These are phyloP conservation scores for Euspilapteryx auroguttella DNA, from an alignment of 2,888 invertebrate species.

Conservation along the genomic window DNA sequence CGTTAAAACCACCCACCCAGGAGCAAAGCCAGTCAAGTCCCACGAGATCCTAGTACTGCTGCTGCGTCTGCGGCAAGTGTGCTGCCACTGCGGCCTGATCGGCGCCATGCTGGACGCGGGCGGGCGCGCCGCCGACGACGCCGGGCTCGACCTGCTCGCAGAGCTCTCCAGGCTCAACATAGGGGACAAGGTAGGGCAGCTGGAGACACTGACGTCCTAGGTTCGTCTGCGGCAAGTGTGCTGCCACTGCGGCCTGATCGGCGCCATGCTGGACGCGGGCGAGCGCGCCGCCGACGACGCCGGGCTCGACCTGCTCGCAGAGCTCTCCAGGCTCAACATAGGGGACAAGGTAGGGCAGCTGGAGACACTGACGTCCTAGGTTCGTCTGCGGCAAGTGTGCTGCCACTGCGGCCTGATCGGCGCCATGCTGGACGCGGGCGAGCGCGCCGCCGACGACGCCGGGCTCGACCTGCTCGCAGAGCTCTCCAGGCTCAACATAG, in stretches of 20 bases:
- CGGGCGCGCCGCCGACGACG: conserved; percentile 21
- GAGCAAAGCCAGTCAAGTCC: conserved; percentile 61
- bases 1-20: conserved; percentile 16
- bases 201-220: too few species aligned
- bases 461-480: conserved; percentile 66
- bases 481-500: conserved; percentile 64
- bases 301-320: conserved; percentile 64
- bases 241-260: conserved; percentile 84
- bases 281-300: conserved; percentile 22
- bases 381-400: conserved; percentile 86
- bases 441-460: conserved; percentile 20
- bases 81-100: conserved; percentile 87
- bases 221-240: conserved; percentile 86
- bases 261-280: conserved; percentile 46
- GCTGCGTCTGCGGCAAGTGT: conserved; percentile 83
- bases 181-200: conserved; percentile 26
- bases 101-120: conserved; percentile 49
- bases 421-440: conserved; percentile 47
- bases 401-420: conserved; percentile 84
- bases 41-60: conserved; percentile 80
- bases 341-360: conserved; percentile 26
- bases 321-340: conserved; percentile 65
- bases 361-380: too few species aligned
- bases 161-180: conserved; percentile 67
- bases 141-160: conserved; percentile 62